Conservation (phyloP, 1,140 invertebrate genomes). For the Microplitis demolitor region DNA sequence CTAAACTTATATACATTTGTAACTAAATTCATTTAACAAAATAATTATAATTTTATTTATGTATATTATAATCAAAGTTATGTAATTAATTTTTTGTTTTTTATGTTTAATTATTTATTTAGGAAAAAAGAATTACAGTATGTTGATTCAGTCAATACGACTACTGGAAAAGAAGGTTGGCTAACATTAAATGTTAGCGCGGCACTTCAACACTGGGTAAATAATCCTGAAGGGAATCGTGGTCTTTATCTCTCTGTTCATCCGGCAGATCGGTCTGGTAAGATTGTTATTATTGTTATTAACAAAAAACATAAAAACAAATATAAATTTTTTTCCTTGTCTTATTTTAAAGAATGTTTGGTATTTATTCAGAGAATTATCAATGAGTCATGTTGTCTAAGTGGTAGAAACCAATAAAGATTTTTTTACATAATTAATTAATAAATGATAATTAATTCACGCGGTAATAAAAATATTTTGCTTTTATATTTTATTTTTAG, state of each 20-base stretch:
- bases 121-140: conserved; percentile 71
- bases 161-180: conserved; percentile 73
- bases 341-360: conserved; percentile 12
- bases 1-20: too few species aligned
- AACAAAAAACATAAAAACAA: background rate
- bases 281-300: conserved; percentile 29
- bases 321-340: background rate
- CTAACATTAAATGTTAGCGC: conserved; percentile 77
- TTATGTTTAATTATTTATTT: conserved; percentile 39
- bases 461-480: background rate
- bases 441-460: background rate
- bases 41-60: conserved; percentile 2
- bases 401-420: background rate
- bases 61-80: background rate
- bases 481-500: background rate
- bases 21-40: background rate
- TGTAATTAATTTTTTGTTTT: conserved; percentile 18
- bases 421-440: background rate
- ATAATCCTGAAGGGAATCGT: conserved; percentile 77
- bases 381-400: conserved; percentile 3
- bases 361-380: conserved; percentile 15
- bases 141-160: conserved; percentile 70
- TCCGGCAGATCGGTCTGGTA: conserved; percentile 70
- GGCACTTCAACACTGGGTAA: conserved; percentile 77
- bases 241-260: conserved; percentile 89